Conservation (phyloP, 1,140 invertebrate species). For the Linepithema humile region DNA sequence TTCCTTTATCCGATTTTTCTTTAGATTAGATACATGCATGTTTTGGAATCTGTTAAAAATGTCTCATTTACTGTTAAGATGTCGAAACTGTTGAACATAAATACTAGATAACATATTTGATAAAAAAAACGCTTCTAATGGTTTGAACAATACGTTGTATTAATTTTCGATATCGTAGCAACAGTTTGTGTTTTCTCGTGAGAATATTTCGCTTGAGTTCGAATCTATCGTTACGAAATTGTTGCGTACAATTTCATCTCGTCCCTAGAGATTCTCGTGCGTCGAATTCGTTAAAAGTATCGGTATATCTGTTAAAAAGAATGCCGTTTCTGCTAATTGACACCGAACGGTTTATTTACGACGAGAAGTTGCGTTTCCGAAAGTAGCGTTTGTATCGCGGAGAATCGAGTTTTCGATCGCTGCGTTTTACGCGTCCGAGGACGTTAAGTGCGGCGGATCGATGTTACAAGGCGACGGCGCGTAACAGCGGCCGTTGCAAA, state of each 20-base stretch:
- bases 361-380: constrained; percentile 34
- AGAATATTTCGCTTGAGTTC: neutral
- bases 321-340: neutral
- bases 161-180: neutral
- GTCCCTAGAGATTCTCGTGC: constrained; percentile 8
- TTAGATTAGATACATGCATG: neutral
- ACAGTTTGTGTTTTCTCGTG: neutral
- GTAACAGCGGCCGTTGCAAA: constrained; percentile 33
- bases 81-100: neutral
- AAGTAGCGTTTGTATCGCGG: constrained; percentile 29
- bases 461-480: constrained; percentile 41
- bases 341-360: constrained; percentile 8
- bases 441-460: constrained; percentile 49
- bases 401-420: constrained; percentile 40
- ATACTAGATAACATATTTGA: neutral
- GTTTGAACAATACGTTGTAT: constrained; percentile 24
- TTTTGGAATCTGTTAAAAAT: neutral
- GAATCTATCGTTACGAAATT: constrained; percentile 21
- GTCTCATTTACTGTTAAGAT: neutral
- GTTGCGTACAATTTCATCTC: constrained; percentile 18
- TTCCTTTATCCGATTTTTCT: neutral
- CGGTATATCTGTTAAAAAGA: constrained; percentile 9
- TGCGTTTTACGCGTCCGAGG: constrained; percentile 33
- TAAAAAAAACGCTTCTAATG: neutral
- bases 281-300: constrained; percentile 39